Conservation (phyloP, 2,888 invertebrate genomes). For the Eristalinus aeneus region DNA sequence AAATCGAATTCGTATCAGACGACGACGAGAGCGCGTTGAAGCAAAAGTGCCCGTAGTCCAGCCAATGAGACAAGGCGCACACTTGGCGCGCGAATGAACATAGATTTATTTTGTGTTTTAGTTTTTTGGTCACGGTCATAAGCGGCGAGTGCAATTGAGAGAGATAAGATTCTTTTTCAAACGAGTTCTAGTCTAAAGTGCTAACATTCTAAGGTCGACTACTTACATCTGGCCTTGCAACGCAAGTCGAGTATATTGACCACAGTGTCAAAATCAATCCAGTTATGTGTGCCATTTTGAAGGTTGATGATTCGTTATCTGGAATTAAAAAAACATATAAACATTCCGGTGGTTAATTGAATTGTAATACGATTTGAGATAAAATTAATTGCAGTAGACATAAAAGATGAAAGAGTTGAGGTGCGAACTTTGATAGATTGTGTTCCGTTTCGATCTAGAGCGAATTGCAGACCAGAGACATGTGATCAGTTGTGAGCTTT, state of each 20-base stretch:
- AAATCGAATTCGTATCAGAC: conserved; percentile 54
- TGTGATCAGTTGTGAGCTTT: not conserved
- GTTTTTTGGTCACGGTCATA: conserved; percentile 63
- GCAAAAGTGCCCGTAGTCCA: not conserved
- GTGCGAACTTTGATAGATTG: conserved; percentile 8
- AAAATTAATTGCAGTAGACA: not conserved
- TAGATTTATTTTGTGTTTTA: not conserved
- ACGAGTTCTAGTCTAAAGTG: conserved; percentile 43
- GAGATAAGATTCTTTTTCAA: conserved; percentile 17
- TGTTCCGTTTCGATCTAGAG: not conserved
- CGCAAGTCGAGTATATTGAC: conserved; percentile 79
- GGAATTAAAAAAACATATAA: conserved; percentile 72
- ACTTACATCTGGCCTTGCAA: conserved; percentile 81
- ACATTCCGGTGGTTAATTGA: not conserved
- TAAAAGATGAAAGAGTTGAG: conserved; percentile 36
- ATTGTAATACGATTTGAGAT: not conserved
- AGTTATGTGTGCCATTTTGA: conserved; percentile 78
- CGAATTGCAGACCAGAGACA: not conserved
- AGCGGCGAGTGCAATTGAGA: not conserved
- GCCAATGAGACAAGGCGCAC: conserved; percentile 39
- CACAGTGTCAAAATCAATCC: conserved; percentile 76
- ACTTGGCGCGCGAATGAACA: not conserved
- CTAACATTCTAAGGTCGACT: conserved; percentile 40
- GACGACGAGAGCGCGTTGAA: not conserved
- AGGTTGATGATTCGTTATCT: conserved; percentile 71